Conservation (phyloP, 2,113 vertebrate species). For the Rhinogobius similis region DNA sequence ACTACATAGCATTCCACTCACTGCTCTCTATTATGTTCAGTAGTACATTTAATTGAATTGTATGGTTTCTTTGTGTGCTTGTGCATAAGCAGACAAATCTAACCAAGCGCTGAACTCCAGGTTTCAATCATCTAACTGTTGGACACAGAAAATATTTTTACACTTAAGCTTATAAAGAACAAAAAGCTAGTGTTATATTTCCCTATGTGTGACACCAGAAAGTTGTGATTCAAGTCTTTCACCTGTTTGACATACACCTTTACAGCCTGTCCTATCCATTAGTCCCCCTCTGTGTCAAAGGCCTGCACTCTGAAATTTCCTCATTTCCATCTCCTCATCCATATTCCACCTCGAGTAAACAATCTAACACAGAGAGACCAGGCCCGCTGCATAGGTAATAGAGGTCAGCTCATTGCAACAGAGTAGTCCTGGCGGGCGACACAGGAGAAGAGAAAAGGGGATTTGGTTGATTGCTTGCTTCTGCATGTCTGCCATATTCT, state of each 20-base stretch:
- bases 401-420: conserved; percentile 76
- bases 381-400: conserved; percentile 83
- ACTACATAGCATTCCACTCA: neutral
- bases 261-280: conserved; percentile 34
- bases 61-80: neutral
- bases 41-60: neutral
- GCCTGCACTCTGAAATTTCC: conserved; percentile 65
- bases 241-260: conserved; percentile 21
- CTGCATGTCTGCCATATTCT: conserved; percentile 55
- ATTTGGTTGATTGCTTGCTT: conserved; percentile 58
- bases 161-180: neutral
- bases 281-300: conserved; percentile 48
- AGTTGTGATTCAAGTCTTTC: neutral
- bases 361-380: conserved; percentile 32
- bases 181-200: neutral
- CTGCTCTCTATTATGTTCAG: neutral
- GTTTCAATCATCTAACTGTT: neutral
- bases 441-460: conserved; percentile 30
- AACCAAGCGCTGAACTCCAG: neutral
- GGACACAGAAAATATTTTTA: neutral
- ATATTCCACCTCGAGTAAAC: conserved; percentile 73
- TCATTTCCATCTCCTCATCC: conserved; percentile 73
- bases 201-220: neutral
- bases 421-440: conserved; percentile 27
- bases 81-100: neutral